These are phyloP conservation scores for Centropus bengalensis DNA, from an alignment of 2,113 vertebrate genomes.

Conservation along the genomic window DNA sequence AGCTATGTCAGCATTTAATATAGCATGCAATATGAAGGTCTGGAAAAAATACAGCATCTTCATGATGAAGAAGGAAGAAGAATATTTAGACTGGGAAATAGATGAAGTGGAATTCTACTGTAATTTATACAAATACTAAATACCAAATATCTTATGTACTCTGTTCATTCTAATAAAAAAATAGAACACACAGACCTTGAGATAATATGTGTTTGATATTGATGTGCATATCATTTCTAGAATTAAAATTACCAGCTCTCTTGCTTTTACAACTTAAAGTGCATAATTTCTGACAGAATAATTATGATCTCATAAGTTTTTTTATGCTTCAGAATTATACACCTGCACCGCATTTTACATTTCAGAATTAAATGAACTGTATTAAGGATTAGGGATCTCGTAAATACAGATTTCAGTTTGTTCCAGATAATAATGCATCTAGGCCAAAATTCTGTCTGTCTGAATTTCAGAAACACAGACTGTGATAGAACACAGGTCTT, in stretches of 20 bases:
- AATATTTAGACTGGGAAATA: background rate
- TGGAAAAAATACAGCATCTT: background rate
- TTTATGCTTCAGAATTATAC: background rate
- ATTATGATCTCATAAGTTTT: background rate
- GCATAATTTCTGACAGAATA: background rate
- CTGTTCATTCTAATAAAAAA: background rate
- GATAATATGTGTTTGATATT: background rate
- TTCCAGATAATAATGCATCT: background rate
- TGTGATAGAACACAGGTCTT: background rate
- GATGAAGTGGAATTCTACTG: background rate
- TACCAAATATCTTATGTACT: background rate
- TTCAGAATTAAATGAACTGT: background rate
- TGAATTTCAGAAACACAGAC: background rate
- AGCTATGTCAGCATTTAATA: background rate
- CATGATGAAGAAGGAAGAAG: background rate
- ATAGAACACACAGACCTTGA: background rate
- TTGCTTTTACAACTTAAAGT: background rate
- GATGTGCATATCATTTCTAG: background rate
- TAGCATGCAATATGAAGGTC: background rate
- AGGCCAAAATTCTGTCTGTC: background rate
- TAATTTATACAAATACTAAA: background rate
- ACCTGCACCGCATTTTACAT: background rate
- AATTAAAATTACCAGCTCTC: background rate
- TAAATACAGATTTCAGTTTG: background rate
- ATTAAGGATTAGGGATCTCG: background rate